phyloP scores from a whole-genome alignment of 2,113 vertebrate species.

The Podilymbus podiceps region DNA sequence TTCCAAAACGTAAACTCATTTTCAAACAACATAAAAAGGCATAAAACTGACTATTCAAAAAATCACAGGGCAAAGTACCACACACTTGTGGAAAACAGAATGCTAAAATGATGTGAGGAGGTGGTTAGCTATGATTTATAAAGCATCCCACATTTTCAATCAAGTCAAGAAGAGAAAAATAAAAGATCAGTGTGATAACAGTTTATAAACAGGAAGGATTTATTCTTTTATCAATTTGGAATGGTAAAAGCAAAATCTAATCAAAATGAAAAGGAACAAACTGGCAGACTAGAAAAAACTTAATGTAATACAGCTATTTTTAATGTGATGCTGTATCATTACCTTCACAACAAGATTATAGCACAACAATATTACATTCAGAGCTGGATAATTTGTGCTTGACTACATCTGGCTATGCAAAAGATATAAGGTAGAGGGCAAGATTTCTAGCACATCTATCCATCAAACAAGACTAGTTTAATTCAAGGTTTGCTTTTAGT shows the following conservation, averaged over 20 bases:
- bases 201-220: conserved; percentile 36
- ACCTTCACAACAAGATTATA: conserved; percentile 65
- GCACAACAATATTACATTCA: conserved; percentile 54
- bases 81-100: not conserved
- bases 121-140: not conserved
- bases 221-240: conserved; percentile 34
- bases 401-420: conserved; percentile 4
- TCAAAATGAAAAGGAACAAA: conserved; percentile 58
- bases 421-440: not conserved
- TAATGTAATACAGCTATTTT: conserved; percentile 46
- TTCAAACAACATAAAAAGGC: not conserved
- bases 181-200: not conserved
- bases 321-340: conserved; percentile 64
- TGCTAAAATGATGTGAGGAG: not conserved
- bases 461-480: not conserved
- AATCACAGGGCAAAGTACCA: not conserved
- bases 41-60: not conserved
- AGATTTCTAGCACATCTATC: not conserved
- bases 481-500: not conserved
- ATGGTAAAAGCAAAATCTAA: conserved; percentile 63
- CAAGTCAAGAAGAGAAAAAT: conserved; percentile 6
- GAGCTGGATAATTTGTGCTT: conserved; percentile 32
- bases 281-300: conserved; percentile 41
- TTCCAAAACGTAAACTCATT: conserved; percentile 4
- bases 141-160: not conserved